phyloP scores from a whole-genome alignment of 2,113 vertebrate genomes.

The Notothenia rossii region DNA sequence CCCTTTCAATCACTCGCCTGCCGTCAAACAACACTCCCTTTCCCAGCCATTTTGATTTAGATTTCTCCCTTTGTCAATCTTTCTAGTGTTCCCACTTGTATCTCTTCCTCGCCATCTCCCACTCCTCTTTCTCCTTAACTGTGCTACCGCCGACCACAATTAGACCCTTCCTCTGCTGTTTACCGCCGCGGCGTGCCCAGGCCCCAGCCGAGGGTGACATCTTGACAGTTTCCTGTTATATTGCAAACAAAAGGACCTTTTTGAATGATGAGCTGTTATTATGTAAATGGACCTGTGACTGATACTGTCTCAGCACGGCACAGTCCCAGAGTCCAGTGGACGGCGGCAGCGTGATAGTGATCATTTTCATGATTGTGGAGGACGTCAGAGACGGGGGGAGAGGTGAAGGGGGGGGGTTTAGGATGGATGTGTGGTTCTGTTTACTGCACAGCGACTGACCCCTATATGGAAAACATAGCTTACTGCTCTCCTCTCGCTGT shows the following conservation, averaged over 20 bases:
- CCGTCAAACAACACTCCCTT: background rate
- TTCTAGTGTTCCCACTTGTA: slow-evolving; percentile 24
- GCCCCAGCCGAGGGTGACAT: slow-evolving; percentile 91
- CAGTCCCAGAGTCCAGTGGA: slow-evolving; percentile 87
- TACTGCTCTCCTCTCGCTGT: background rate
- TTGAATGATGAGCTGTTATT: slow-evolving; percentile 94
- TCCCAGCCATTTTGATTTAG: slow-evolving; percentile 13
- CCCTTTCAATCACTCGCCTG: slow-evolving; percentile 26
- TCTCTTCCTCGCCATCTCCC: slow-evolving; percentile 6
- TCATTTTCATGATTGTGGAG: slow-evolving; percentile 96
- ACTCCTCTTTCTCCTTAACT: background rate
- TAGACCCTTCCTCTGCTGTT: slow-evolving; percentile 88
- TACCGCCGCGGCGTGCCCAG: slow-evolving; percentile 82
- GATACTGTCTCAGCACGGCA: slow-evolving; percentile 88
- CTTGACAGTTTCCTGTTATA: slow-evolving; percentile 93
- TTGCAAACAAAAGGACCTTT: slow-evolving; percentile 92
- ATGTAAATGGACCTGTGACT: slow-evolving; percentile 93
- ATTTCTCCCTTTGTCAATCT: slow-evolving; percentile 25
- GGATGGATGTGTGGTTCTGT: slow-evolving; percentile 88
- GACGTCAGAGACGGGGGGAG: slow-evolving; percentile 74
- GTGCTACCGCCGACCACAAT: slow-evolving; percentile 77
- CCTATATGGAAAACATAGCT: slow-evolving; percentile 41
- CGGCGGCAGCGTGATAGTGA: slow-evolving; percentile 84
- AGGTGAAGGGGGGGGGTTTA: slow-evolving; percentile 39
- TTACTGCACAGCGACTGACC: slow-evolving; percentile 73